phyloP scores from a whole-genome alignment of 53 echinoderm and acorn worm genomes.

The Pentamera pediparva region DNA sequence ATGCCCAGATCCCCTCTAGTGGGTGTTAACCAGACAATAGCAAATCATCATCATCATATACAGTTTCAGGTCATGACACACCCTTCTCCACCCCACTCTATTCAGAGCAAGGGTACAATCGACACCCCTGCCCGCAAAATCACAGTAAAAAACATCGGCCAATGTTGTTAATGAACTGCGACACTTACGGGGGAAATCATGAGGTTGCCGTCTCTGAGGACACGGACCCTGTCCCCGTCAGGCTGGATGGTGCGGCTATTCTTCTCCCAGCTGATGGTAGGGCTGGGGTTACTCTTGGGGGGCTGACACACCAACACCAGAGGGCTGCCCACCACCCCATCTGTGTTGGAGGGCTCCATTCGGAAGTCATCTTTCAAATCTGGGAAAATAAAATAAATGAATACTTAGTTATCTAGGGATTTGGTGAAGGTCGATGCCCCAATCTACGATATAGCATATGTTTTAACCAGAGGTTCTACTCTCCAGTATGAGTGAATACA shows the following conservation, averaged over 20 bases:
- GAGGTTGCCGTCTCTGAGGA: slow-evolving; percentile 85
- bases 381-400: slow-evolving; percentile 17
- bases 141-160: too few species aligned
- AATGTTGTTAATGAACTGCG: too few species aligned
- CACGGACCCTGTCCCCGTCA: slow-evolving; percentile 60
- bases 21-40: too few species aligned
- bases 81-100: too few species aligned
- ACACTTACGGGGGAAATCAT: slow-evolving; percentile 80
- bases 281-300: slow-evolving; percentile 72
- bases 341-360: slow-evolving; percentile 60
- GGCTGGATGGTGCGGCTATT: slow-evolving; percentile 49
- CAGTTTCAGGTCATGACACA: too few species aligned
- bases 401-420: background rate
- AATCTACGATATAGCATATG: too few species aligned
- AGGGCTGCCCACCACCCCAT: slow-evolving; percentile 60
- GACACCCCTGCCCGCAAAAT: too few species aligned
- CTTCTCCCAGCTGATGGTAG: slow-evolving; percentile 74
- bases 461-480: too few species aligned
- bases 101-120: background rate
- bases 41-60: too few species aligned
- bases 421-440: too few species aligned
- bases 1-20: too few species aligned
- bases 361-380: slow-evolving; percentile 76
- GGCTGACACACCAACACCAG: slow-evolving; percentile 79
- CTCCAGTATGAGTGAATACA: too few species aligned